Percentiles rank a stretch among this genome's conserved stretches.
These are phyloP conservation scores for Parnassius smintheus DNA, from an alignment of 2,888 invertebrate genomes.

Conservation along the genomic window DNA sequence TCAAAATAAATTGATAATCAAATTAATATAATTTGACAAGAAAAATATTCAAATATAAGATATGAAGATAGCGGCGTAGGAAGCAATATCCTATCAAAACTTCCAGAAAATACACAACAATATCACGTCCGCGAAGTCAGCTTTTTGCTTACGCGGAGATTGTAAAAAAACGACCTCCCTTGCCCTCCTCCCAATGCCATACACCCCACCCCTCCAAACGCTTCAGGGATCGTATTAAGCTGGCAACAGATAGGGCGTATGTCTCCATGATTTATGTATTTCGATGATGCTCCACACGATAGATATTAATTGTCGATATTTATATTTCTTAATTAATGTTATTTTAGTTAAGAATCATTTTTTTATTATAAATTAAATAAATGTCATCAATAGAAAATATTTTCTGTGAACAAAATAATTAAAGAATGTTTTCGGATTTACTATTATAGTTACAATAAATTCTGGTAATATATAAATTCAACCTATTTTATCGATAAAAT, in stretches of 20 bases:
- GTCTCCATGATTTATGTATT: conserved; percentile 75
- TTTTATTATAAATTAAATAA: not conserved
- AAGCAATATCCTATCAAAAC: conserved; percentile 38
- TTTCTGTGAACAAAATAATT: too few relatives aligned
- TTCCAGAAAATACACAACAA: conserved; percentile 36
- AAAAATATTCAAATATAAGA: conserved; percentile 24
- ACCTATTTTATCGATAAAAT: conserved; percentile 38
- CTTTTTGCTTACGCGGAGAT: conserved; percentile 31
- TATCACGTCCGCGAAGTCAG: conserved; percentile 30
- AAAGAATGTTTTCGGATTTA: too few relatives aligned
- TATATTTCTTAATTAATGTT: not conserved
- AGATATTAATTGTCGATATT: conserved; percentile 30
- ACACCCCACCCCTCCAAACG: conserved; percentile 38
- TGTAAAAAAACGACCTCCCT: conserved; percentile 50
- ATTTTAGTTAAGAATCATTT: not conserved
- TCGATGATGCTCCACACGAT: conserved; percentile 46
- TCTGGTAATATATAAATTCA: too few relatives aligned
- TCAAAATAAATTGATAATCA: conserved; percentile 10
- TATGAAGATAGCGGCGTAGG: conserved; percentile 20
- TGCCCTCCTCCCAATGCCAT: conserved; percentile 32
- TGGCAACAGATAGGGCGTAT: conserved; percentile 78
- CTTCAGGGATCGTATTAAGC: conserved; percentile 73
- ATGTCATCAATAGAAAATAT: not conserved
- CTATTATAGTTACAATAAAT: too few relatives aligned
- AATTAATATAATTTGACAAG: conserved; percentile 20